These are phyloP conservation scores for Drosophila arawakana DNA, from an alignment of 1,140 invertebrate genomes.

Conservation along the genomic window DNA sequence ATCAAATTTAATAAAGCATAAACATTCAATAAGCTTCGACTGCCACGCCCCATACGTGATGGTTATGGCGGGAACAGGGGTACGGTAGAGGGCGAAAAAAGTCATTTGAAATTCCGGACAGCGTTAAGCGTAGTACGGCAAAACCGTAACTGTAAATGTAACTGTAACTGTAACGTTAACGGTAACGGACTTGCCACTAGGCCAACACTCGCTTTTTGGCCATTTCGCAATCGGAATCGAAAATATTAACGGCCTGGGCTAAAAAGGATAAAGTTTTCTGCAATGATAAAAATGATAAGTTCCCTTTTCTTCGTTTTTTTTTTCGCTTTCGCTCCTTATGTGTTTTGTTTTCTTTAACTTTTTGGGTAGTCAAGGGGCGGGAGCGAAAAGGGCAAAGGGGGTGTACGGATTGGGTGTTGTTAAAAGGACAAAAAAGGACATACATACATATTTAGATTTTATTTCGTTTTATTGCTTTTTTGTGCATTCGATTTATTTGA, in stretches of 20 bases:
- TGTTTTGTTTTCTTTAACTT: slow-evolving; percentile 29
- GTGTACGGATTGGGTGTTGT: background rate
- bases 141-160: slow-evolving; percentile 48
- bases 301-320: slow-evolving; percentile 49
- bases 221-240: slow-evolving; percentile 64
- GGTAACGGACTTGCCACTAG: slow-evolving; percentile 52
- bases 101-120: slow-evolving; percentile 79
- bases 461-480: slow-evolving; percentile 83
- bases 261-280: slow-evolving; percentile 82
- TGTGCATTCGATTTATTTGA: slow-evolving; percentile 82
- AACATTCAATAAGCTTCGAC: slow-evolving; percentile 78
- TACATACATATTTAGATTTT: slow-evolving; percentile 79
- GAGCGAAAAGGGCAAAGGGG: no score
- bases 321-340: slow-evolving; percentile 1
- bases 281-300: slow-evolving; percentile 83
- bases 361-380: background rate
- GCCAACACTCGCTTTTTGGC: slow-evolving; percentile 45
- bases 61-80: background rate
- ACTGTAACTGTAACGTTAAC: slow-evolving; percentile 41
- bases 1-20: slow-evolving; percentile 84
- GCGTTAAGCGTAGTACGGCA: slow-evolving; percentile 23
- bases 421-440: slow-evolving; percentile 57
- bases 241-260: slow-evolving; percentile 76
- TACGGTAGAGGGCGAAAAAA: slow-evolving; percentile 26
- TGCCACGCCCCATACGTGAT: slow-evolving; percentile 31